A percentile compares a stretch with the other conserved stretches of the same genome.
These are phyloP conservation scores for Clinocottus analis DNA, from an alignment of 2,113 vertebrate genomes.

Conservation along the genomic window DNA sequence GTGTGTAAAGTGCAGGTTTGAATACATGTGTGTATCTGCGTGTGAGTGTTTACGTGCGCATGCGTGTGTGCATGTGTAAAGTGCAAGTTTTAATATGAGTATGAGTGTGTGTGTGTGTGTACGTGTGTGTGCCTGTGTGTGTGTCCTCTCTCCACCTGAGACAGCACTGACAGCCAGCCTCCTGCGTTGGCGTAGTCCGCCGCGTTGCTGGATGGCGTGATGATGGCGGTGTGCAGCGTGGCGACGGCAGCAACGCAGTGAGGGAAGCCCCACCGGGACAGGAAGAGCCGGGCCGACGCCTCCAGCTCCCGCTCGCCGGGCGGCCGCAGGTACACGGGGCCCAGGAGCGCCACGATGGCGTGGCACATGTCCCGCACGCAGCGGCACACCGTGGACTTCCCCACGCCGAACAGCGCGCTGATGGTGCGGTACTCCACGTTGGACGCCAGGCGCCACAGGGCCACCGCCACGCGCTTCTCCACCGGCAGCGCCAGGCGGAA, in stretches of 20 bases:
- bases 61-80: no score
- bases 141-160: conserved; percentile 65
- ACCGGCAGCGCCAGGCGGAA: conserved; percentile 83
- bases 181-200: conserved; percentile 82
- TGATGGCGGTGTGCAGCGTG: conserved; percentile 84
- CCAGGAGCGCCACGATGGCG: conserved; percentile 82
- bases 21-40: no score
- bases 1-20: no score
- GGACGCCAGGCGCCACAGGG: conserved; percentile 84
- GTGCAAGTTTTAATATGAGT: no score
- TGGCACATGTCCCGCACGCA: conserved; percentile 86
- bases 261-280: conserved; percentile 79
- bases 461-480: conserved; percentile 85
- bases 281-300: conserved; percentile 73
- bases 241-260: conserved; percentile 82
- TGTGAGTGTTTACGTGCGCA: no score
- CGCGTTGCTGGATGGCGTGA: conserved; percentile 80
- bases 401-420: conserved; percentile 82
- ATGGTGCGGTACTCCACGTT: conserved; percentile 85
- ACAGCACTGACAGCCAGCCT: conserved; percentile 84
- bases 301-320: conserved; percentile 77
- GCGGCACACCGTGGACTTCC: conserved; percentile 83
- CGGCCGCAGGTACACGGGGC: conserved; percentile 74
- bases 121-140: no score
- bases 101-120: no score